These are phyloP conservation scores for Tragelaphus eurycerus DNA, from an alignment of 2,797 vertebrate species.

Conservation along the genomic window DNA sequence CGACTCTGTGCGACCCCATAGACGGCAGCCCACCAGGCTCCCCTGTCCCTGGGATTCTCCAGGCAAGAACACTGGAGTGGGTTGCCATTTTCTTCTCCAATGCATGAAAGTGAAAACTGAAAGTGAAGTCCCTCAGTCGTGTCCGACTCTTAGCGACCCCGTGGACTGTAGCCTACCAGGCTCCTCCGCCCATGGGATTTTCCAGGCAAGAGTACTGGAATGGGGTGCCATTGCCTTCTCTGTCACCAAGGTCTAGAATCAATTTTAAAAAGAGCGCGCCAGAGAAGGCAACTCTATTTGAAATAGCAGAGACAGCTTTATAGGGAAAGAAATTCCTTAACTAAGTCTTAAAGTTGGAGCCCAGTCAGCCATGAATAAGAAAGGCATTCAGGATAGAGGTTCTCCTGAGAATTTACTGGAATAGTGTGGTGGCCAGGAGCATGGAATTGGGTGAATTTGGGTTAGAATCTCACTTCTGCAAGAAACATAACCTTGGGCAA, in stretches of 20 bases:
- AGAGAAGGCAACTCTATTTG: background rate
- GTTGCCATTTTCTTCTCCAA: too few species aligned
- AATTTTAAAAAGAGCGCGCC: background rate
- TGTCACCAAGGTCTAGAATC: background rate
- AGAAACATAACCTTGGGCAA: background rate
- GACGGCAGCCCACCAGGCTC: fast-evolving
- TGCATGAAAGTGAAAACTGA: too few species aligned
- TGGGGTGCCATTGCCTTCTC: too few species aligned
- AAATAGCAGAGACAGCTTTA: background rate
- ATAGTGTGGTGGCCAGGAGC: background rate
- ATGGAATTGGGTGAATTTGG: background rate
- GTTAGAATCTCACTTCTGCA: background rate
- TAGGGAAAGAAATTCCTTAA: background rate
- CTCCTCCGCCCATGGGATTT: too few species aligned
- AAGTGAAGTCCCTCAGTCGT: too few species aligned
- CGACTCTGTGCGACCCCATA: too few species aligned
- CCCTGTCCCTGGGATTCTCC: too few species aligned
- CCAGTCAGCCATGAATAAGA: background rate
- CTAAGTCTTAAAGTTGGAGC: background rate
- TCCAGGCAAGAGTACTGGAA: too few species aligned
- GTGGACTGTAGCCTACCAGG: too few species aligned
- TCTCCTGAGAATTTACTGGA: background rate
- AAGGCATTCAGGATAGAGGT: background rate
- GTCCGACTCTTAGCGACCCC: too few species aligned
- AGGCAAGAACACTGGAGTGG: too few species aligned